Evolutionary conservation across 2,113 vertebrate species (phyloP).

Genomic region (Leptodactylus fuscus): DNA sequence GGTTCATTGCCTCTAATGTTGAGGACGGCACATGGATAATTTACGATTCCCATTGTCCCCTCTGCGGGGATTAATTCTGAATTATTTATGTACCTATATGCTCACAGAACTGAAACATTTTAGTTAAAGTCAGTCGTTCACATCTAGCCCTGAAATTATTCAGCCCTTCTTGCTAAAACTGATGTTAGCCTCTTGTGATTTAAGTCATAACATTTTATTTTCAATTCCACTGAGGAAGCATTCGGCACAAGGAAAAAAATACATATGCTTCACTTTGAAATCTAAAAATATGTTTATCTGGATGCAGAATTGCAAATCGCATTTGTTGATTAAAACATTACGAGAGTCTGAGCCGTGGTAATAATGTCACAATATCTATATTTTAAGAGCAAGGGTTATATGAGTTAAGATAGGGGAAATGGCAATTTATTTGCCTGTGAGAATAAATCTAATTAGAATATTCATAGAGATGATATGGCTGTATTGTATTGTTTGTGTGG

Average conservation of each 20-base stretch:
- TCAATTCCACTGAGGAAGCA: slow-evolving; percentile 82
- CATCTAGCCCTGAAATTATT: slow-evolving; percentile 92
- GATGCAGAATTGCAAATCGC: slow-evolving; percentile 36
- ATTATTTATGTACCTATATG: slow-evolving; percentile 99
- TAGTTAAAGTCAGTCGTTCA: slow-evolving; percentile 95
- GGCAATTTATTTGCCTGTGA: background rate
- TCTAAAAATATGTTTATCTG: slow-evolving; percentile 46
- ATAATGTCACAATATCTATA: slow-evolving; percentile 81
- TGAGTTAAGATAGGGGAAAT: slow-evolving; percentile 11
- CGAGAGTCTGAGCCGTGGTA: background rate
- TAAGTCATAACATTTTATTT: slow-evolving; percentile 97
- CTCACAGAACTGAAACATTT: slow-evolving; percentile 95
- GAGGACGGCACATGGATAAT: slow-evolving; percentile 92
- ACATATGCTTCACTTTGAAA: slow-evolving; percentile 67
- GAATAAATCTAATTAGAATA: slow-evolving; percentile 11
- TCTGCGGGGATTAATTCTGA: slow-evolving; percentile 98
- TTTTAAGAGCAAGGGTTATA: slow-evolving; percentile 19
- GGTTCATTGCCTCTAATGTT: slow-evolving; percentile 91
- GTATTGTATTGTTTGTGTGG: background rate
- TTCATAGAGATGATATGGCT: slow-evolving; percentile 1
- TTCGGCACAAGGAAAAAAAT: slow-evolving; percentile 76
- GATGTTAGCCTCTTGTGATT: slow-evolving; percentile 96
- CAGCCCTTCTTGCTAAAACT: slow-evolving; percentile 91
- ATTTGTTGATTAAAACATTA: slow-evolving; percentile 40
- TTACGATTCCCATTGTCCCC: slow-evolving; percentile 95